A percentile compares a stretch with the other conserved stretches of the same genome.
Evolutionary conservation across 2,797 vertebrate species (phyloP).

Genomic region (Karalla daura): DNA sequence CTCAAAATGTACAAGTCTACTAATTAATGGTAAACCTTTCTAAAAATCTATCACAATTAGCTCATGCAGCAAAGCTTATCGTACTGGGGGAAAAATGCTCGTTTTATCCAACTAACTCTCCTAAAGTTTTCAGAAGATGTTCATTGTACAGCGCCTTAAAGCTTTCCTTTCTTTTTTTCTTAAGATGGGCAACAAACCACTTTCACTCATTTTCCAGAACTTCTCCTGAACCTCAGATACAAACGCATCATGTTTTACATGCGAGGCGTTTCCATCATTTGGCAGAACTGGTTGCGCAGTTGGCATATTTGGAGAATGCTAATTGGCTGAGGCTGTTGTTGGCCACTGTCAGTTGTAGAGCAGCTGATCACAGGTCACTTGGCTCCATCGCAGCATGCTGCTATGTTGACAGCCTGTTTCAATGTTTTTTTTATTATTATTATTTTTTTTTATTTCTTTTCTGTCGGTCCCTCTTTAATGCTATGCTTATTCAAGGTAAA

Average conservation of each 20-base stretch:
- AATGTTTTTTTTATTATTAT: slow-evolving; percentile 17
- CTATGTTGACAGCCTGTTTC: slow-evolving; percentile 2
- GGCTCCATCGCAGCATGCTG: slow-evolving; percentile 15
- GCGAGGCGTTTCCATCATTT: slow-evolving; percentile 2
- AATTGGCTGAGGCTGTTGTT: slow-evolving; percentile 16
- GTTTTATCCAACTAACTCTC: background rate
- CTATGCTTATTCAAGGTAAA: background rate
- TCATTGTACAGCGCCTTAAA: too few relatives aligned
- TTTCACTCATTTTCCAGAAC: too few relatives aligned
- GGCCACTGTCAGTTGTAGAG: background rate
- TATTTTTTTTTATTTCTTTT: slow-evolving; percentile 1
- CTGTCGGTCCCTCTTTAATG: background rate
- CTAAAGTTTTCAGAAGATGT: too few relatives aligned
- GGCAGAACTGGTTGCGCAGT: slow-evolving; percentile 1
- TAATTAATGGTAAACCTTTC: background rate
- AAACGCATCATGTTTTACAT: background rate
- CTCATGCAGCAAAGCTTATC: background rate
- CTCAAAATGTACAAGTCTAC: background rate
- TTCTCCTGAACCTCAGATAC: too few relatives aligned
- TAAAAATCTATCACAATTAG: background rate
- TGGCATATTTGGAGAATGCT: slow-evolving; percentile 14
- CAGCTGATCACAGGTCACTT: slow-evolving; percentile 31
- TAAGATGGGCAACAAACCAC: too few relatives aligned
- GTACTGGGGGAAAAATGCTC: background rate
- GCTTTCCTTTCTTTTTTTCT: too few relatives aligned